Percentiles rank a stretch among this genome's conserved stretches.
These are phyloP conservation scores for Diploscapter pachys DNA, from an alignment of 1,140 invertebrate genomes.

Conservation along the genomic window DNA sequence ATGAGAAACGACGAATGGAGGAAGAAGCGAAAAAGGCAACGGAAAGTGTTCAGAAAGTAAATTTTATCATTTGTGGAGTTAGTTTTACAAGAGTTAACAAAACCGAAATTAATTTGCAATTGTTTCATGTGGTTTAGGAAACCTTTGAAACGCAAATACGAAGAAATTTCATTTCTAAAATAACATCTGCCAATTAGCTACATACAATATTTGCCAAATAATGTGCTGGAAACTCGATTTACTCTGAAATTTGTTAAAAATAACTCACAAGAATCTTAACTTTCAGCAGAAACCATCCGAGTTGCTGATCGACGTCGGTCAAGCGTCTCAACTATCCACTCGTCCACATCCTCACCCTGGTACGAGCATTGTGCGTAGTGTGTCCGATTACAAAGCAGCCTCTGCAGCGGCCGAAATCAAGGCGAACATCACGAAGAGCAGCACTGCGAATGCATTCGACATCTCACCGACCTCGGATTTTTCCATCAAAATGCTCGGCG, in stretches of 20 bases:
- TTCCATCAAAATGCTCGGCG: slow-evolving; percentile 23
- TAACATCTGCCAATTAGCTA: too few relatives aligned
- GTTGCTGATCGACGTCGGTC: slow-evolving; percentile 8
- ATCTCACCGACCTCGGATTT: slow-evolving; percentile 32
- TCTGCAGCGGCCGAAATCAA: slow-evolving; percentile 37
- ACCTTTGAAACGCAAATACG: too few relatives aligned
- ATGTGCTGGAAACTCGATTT: too few relatives aligned
- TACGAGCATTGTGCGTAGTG: slow-evolving; percentile 49
- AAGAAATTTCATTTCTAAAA: too few relatives aligned
- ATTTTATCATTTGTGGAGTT: background rate
- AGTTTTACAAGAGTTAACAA: too few relatives aligned
- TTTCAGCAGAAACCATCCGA: slow-evolving; percentile 19
- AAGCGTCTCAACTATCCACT: too few relatives aligned
- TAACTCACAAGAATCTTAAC: background rate
- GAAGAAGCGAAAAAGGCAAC: slow-evolving; percentile 1
- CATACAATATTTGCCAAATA: too few relatives aligned
- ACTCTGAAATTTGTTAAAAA: slow-evolving; percentile 3
- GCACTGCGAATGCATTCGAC: slow-evolving; percentile 45
- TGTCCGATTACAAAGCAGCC: slow-evolving; percentile 53
- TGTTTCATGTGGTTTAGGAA: too few relatives aligned
- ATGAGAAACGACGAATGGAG: slow-evolving; percentile 32
- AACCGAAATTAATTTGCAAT: too few relatives aligned
- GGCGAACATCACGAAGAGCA: slow-evolving; percentile 43
- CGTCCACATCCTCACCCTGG: background rate
- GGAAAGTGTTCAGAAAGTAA: slow-evolving; percentile 3